Conservation (phyloP, 2,888 invertebrate genomes). For the Rambutsinella grinnellia region DNA sequence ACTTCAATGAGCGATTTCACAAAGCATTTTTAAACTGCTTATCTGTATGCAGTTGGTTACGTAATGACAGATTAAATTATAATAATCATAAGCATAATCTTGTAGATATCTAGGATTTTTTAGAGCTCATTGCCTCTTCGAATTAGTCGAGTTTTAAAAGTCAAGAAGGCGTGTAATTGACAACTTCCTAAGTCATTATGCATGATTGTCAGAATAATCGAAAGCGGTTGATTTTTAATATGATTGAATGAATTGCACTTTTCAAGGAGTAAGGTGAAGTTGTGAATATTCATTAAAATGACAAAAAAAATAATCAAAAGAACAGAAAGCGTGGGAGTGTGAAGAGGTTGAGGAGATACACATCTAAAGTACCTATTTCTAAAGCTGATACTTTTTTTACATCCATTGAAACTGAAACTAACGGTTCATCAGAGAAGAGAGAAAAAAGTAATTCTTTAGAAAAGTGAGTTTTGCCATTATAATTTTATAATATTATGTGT, state of each 20-base stretch:
- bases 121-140: not conserved
- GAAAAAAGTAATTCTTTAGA: slow-evolving; percentile 43
- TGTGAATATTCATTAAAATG: not conserved
- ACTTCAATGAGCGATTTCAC: too few species aligned
- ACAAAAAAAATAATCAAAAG: not conserved
- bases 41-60: too few species aligned
- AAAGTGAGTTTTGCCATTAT: slow-evolving; percentile 56
- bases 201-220: not conserved
- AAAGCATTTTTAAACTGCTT: too few species aligned
- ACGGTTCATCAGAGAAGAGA: slow-evolving; percentile 50
- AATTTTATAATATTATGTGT: slow-evolving; percentile 34
- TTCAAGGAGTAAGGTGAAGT: not conserved
- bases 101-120: too few species aligned
- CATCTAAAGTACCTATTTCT: too few species aligned
- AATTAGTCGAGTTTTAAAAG: not conserved
- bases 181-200: not conserved
- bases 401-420: slow-evolving; percentile 21
- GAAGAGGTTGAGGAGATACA: not conserved
- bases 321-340: slow-evolving; percentile 48
- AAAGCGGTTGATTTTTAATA: not conserved
- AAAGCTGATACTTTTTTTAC: not conserved
- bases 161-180: not conserved
- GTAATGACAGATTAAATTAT: too few species aligned
- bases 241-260: not conserved
- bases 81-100: too few species aligned